phyloP scores from a whole-genome alignment of 2,113 vertebrate species.

The Turdus rufiventris region DNA sequence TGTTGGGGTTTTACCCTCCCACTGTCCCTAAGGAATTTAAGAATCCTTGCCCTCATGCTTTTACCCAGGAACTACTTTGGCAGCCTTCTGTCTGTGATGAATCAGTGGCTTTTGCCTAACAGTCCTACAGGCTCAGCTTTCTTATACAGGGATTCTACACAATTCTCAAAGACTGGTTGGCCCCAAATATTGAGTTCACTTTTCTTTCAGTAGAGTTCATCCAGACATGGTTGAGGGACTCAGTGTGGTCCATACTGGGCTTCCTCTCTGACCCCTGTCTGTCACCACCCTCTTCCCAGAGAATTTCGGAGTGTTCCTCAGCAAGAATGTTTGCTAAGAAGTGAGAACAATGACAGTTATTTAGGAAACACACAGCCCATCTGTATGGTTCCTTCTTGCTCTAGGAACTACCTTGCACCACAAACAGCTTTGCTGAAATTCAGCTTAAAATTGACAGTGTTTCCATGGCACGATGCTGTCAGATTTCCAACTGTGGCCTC shows the following conservation, averaged over 20 bases:
- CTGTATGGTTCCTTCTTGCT: neutral
- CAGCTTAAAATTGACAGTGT: conserved; percentile 28
- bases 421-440: neutral
- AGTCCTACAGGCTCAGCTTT: neutral
- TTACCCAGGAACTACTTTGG: neutral
- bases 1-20: neutral
- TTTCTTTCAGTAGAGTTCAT: neutral
- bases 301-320: neutral
- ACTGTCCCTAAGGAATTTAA: neutral
- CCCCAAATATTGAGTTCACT: neutral
- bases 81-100: neutral
- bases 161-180: neutral
- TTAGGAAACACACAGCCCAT: neutral
- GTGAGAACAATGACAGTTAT: neutral
- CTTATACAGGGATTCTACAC: neutral
- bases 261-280: neutral
- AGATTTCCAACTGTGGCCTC: conserved; percentile 44
- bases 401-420: neutral
- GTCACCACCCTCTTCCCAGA: neutral
- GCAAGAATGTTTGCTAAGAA: neutral
- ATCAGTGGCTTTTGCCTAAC: neutral
- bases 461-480: conserved; percentile 48
- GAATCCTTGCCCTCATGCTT: neutral
- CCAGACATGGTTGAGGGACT: neutral
- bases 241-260: neutral